These are phyloP conservation scores for Pandion haliaetus DNA, from an alignment of 2,113 vertebrate species.

Conservation along the genomic window DNA sequence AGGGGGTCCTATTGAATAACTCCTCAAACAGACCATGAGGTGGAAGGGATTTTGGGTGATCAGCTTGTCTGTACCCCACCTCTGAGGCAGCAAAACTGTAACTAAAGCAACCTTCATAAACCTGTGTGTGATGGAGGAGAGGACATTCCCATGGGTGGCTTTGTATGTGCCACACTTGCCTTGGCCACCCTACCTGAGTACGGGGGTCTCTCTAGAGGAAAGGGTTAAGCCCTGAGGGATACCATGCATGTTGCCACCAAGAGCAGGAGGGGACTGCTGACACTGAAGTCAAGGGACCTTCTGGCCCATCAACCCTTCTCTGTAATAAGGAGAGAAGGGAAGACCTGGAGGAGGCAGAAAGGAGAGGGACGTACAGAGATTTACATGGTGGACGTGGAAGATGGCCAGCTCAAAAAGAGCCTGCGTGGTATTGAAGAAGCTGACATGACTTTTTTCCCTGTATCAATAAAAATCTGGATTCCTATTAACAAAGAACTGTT, in stretches of 20 bases:
- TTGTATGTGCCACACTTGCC: background rate
- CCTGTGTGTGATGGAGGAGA: background rate
- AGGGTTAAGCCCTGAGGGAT: background rate
- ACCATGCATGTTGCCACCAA: background rate
- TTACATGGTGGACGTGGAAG: background rate
- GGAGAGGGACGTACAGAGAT: background rate
- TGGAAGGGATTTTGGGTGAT: background rate
- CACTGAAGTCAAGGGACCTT: background rate
- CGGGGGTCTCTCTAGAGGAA: background rate
- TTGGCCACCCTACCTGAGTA: background rate
- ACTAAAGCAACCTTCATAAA: background rate
- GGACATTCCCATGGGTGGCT: background rate
- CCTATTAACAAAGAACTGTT: background rate
- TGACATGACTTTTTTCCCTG: background rate
- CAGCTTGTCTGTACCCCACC: background rate
- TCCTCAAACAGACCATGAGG: background rate
- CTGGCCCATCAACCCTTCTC: background rate
- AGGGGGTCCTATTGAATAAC: background rate
- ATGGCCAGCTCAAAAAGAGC: background rate
- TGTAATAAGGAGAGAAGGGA: background rate
- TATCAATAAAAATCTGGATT: background rate
- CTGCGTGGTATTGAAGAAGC: fast-evolving
- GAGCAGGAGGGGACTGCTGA: background rate
- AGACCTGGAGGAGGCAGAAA: background rate
- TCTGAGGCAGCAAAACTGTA: background rate